Percentiles rank a stretch among this genome's conserved stretches.
Evolutionary conservation across 1,140 invertebrate species (phyloP).

Genomic region (Mya arenaria): DNA sequence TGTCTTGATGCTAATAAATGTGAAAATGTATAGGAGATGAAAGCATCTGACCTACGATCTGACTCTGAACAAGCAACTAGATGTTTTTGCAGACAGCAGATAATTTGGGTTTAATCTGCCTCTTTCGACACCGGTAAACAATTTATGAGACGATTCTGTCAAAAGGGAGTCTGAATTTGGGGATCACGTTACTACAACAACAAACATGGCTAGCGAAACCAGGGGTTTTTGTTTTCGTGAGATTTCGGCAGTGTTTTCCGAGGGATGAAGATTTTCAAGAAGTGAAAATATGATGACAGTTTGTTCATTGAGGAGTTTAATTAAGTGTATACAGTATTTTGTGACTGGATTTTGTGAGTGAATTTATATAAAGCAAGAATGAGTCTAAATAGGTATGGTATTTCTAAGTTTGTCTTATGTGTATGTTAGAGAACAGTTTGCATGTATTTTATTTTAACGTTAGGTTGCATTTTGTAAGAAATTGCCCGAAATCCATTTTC

Average conservation of each 20-base stretch:
- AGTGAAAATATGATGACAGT: background rate
- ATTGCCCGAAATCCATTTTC: too few relatives aligned
- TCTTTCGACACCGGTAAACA: background rate
- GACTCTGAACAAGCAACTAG: too few relatives aligned
- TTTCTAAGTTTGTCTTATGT: too few relatives aligned
- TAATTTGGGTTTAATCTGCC: constrained; percentile 3
- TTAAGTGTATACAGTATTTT: background rate
- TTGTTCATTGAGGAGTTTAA: background rate
- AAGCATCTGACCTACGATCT: too few relatives aligned
- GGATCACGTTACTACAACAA: constrained; percentile 31
- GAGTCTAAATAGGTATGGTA: constrained; percentile 47
- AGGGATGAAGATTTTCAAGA: background rate
- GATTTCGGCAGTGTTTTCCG: too few relatives aligned
- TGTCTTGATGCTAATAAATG: too few relatives aligned
- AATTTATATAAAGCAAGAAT: background rate
- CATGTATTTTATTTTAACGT: too few relatives aligned
- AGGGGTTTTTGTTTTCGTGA: too few relatives aligned
- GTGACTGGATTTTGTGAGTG: constrained; percentile 11
- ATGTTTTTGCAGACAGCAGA: too few relatives aligned
- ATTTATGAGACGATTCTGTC: constrained; percentile 37
- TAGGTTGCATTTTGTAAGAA: too few relatives aligned
- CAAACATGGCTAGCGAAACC: constrained; percentile 20
- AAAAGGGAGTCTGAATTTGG: constrained; percentile 5
- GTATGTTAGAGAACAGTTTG: too few relatives aligned
- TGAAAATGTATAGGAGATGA: too few relatives aligned